Percentiles rank a stretch among this genome's conserved stretches.
phyloP scores from a whole-genome alignment of 2,888 invertebrate genomes.

The Patella ulyssiponensis region DNA sequence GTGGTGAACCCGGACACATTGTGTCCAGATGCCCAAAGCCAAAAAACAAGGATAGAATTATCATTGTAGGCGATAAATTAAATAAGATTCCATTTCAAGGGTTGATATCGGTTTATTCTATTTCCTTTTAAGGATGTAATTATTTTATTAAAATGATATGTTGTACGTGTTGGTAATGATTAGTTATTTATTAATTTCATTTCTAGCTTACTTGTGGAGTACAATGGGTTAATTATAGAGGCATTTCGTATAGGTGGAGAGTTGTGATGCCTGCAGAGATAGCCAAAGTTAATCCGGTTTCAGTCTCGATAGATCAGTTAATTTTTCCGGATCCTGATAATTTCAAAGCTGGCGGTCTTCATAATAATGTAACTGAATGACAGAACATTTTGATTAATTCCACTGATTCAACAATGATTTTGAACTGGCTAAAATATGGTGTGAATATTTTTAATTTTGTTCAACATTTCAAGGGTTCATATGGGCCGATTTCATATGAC shows the following conservation, averaged over 20 bases:
- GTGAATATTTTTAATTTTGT: not conserved
- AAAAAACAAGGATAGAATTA: too few species aligned
- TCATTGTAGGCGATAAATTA: too few species aligned
- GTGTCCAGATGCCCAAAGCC: not conserved
- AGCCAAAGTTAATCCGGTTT: not conserved
- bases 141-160: too few species aligned
- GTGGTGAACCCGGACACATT: not conserved
- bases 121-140: too few species aligned
- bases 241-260: not conserved
- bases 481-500: not conserved
- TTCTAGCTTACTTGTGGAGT: not conserved
- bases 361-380: not conserved
- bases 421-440: not conserved
- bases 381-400: not conserved
- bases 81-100: too few species aligned
- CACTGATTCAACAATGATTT: not conserved
- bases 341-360: not conserved
- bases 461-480: not conserved
- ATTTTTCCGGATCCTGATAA: not conserved
- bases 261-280: not conserved
- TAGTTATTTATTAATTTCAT: too few species aligned
- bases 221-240: constrained; percentile 2
- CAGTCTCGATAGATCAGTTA: not conserved
- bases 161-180: too few species aligned
- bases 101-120: too few species aligned